Evolutionary conservation across 2,797 vertebrate species (phyloP).

Genomic region (Acanthurus leucopareius): DNA sequence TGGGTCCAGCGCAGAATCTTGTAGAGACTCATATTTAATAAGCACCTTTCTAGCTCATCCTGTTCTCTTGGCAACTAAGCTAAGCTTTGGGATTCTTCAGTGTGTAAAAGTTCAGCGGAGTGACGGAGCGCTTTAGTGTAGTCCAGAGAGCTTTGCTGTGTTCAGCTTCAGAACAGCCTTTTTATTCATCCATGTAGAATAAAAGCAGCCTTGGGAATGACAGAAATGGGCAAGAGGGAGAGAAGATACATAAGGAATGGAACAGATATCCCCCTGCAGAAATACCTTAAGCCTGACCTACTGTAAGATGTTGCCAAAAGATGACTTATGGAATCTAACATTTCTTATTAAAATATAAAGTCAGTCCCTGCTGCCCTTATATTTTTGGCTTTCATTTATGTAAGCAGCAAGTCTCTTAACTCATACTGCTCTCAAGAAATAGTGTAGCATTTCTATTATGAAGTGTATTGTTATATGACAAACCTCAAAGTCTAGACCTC

Average conservation of each 20-base stretch:
- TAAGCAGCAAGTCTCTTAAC: slow-evolving; percentile 14
- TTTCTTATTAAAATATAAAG: slow-evolving; percentile 29
- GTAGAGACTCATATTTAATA: slow-evolving; percentile 15
- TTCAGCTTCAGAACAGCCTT: slow-evolving; percentile 57
- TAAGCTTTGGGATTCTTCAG: slow-evolving; percentile 31
- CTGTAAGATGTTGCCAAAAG: slow-evolving; percentile 27
- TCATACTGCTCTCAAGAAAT: not conserved
- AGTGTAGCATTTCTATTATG: not conserved
- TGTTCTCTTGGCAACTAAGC: slow-evolving; percentile 35
- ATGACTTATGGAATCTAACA: slow-evolving; percentile 32
- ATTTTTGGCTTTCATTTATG: slow-evolving; percentile 27
- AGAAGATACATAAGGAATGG: slow-evolving; percentile 34
- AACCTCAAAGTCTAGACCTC: slow-evolving; percentile 1
- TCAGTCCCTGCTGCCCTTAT: slow-evolving; percentile 1
- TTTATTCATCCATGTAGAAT: slow-evolving; percentile 76
- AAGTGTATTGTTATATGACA: not conserved
- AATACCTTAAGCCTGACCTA: slow-evolving; percentile 48
- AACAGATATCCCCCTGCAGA: slow-evolving; percentile 40
- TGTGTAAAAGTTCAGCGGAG: slow-evolving; percentile 41
- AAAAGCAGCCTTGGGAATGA: slow-evolving; percentile 71
- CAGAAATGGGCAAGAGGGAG: slow-evolving; percentile 47
- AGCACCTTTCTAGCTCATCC: not conserved
- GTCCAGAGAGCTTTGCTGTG: slow-evolving; percentile 59
- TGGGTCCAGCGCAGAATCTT: slow-evolving; percentile 5
- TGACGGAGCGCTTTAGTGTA: slow-evolving; percentile 35